These are phyloP conservation scores for Pammene aurita DNA, from an alignment of 2,888 invertebrate species.

Conservation along the genomic window DNA sequence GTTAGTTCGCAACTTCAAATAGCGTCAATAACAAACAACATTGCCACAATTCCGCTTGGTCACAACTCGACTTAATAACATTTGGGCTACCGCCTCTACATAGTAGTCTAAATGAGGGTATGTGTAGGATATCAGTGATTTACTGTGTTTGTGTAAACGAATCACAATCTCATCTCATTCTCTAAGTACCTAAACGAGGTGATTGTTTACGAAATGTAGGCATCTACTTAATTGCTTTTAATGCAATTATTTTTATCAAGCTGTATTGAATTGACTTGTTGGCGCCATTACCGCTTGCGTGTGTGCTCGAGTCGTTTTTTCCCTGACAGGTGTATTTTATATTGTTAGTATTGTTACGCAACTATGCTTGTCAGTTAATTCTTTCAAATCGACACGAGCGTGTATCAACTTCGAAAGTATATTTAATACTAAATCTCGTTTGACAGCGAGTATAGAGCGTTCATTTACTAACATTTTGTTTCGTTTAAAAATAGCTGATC, in stretches of 20 bases:
- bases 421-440: neutral
- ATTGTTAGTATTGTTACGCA: slow-evolving; percentile 12
- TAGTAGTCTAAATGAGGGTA: too few species aligned
- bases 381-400: slow-evolving; percentile 12
- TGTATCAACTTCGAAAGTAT: neutral
- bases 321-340: slow-evolving; percentile 28
- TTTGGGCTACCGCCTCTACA: too few species aligned
- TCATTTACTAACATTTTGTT: slow-evolving; percentile 34
- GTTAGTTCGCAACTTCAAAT: too few species aligned
- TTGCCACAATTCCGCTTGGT: too few species aligned
- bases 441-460: slow-evolving; percentile 6
- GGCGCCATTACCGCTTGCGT: slow-evolving; percentile 19
- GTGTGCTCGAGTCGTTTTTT: slow-evolving; percentile 15
- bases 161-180: slow-evolving; percentile 1
- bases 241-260: slow-evolving; percentile 16
- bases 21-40: too few species aligned
- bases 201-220: slow-evolving; percentile 6
- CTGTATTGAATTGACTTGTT: slow-evolving; percentile 6
- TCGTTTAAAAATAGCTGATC: slow-evolving; percentile 34
- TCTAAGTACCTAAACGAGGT: neutral
- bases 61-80: too few species aligned
- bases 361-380: slow-evolving; percentile 10
- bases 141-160: neutral
- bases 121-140: neutral
- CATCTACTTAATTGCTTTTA: slow-evolving; percentile 8